Evolutionary conservation across 1,140 invertebrate species (phyloP).

Genomic region (Euschistus heros): DNA sequence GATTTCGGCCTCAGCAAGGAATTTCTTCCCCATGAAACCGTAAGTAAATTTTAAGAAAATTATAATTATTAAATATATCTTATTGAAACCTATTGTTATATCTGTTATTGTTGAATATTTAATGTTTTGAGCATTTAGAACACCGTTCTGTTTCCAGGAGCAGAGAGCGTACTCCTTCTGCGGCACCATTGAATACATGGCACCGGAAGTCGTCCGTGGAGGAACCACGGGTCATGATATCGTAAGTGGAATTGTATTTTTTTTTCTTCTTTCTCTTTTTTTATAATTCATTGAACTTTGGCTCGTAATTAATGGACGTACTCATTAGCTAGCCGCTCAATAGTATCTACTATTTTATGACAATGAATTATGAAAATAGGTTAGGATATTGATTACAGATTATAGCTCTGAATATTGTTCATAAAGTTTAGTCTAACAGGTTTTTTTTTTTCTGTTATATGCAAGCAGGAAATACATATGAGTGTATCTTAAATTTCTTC

Average conservation of each 20-base stretch:
- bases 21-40: conserved; percentile 56
- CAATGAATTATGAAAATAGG: too few relatives aligned
- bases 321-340: too few relatives aligned
- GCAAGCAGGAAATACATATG: background rate
- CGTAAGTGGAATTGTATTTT: conserved; percentile 47
- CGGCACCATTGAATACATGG: conserved; percentile 95
- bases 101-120: too few relatives aligned
- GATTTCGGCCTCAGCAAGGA: conserved; percentile 89
- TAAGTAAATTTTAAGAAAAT: conserved; percentile 30
- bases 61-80: background rate
- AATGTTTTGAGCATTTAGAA: background rate
- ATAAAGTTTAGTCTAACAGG: too few relatives aligned
- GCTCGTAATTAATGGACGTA: too few relatives aligned
- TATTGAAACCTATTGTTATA: too few relatives aligned
- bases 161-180: conserved; percentile 91
- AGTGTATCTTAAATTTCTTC: too few relatives aligned
- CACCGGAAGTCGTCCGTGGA: conserved; percentile 79
- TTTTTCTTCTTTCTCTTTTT: background rate
- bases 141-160: conserved; percentile 38
- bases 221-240: conserved; percentile 77
- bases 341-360: too few relatives aligned
- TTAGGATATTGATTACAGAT: too few relatives aligned
- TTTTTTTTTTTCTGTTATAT: background rate
- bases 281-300: background rate
- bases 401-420: too few relatives aligned